phyloP scores from a whole-genome alignment of 2,888 invertebrate species.

The Sycophila texana region DNA sequence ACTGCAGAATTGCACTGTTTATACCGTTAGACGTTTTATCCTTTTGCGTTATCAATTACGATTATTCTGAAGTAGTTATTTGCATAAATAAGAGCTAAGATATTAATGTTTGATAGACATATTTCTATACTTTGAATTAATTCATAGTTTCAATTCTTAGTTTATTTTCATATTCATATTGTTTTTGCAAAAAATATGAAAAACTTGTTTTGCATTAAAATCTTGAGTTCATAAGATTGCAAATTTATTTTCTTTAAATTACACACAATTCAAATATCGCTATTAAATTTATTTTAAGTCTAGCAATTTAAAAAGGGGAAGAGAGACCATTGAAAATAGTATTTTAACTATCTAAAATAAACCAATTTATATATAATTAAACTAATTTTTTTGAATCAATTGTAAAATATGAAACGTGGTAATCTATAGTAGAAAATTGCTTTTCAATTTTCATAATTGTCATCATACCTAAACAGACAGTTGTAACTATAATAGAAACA shows the following conservation, averaged over 20 bases:
- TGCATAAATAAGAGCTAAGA: constrained; percentile 38
- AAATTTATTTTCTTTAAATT: constrained; percentile 25
- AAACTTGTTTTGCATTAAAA: constrained; percentile 27
- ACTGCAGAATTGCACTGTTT: neutral
- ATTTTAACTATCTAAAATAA: neutral
- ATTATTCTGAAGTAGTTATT: constrained; percentile 35
- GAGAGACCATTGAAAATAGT: constrained; percentile 10
- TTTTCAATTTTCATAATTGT: neutral
- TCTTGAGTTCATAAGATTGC: constrained; percentile 25
- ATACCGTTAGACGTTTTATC: constrained; percentile 27
- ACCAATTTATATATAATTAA: neutral
- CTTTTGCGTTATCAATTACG: constrained; percentile 20
- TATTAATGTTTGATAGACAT: constrained; percentile 36
- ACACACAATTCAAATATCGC: neutral
- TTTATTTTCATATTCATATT: constrained; percentile 5
- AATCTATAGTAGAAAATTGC: neutral
- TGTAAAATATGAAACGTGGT: too few relatives aligned
- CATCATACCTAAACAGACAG: too few relatives aligned
- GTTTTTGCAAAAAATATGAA: neutral
- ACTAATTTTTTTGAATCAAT: neutral
- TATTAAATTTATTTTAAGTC: constrained; percentile 14
- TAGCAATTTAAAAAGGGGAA: neutral
- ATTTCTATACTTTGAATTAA: constrained; percentile 15
- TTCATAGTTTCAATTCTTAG: neutral
- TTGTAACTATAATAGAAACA: too few relatives aligned